Percentiles rank a stretch among this genome's conserved stretches.
Evolutionary conservation across 64 coral and sea anemone genomes (phyloP).

Genomic region (Anthopleura sola): DNA sequence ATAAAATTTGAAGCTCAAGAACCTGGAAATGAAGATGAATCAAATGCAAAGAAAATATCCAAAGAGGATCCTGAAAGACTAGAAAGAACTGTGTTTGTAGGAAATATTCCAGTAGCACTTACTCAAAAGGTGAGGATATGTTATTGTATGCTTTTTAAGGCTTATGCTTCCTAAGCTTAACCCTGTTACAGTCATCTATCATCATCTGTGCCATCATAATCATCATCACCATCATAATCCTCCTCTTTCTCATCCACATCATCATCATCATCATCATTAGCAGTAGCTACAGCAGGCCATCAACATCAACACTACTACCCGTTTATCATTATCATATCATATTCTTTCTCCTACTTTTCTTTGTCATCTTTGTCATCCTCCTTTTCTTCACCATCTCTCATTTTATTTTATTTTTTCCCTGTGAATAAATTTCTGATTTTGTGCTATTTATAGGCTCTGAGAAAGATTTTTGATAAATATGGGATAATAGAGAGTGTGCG

Average conservation of each 20-base stretch:
- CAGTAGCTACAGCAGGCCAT: no score
- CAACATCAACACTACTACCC: neutral
- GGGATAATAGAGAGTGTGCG: constrained; percentile 83
- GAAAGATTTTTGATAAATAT: constrained; percentile 79
- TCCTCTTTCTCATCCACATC: no score
- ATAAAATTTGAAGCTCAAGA: neutral
- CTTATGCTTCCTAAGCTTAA: no score
- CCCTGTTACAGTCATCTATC: neutral
- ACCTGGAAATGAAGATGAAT: neutral
- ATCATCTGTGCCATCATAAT: neutral
- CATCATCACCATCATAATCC: neutral
- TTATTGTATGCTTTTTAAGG: no score
- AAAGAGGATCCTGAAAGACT: constrained; percentile 72
- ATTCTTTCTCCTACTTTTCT: neutral
- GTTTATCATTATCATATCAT: neutral
- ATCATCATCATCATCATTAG: neutral
- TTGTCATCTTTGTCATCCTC: neutral
- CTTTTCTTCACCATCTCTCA: neutral
- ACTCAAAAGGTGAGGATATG: constrained; percentile 58
- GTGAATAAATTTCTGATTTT: neutral
- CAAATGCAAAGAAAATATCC: neutral
- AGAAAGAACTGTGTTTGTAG: constrained; percentile 91
- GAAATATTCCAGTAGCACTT: constrained; percentile 75
- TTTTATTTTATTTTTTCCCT: neutral
- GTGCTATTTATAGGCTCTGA: constrained; percentile 33